These are phyloP conservation scores for Agrochola lota DNA, from an alignment of 2,888 invertebrate genomes.

Conservation along the genomic window DNA sequence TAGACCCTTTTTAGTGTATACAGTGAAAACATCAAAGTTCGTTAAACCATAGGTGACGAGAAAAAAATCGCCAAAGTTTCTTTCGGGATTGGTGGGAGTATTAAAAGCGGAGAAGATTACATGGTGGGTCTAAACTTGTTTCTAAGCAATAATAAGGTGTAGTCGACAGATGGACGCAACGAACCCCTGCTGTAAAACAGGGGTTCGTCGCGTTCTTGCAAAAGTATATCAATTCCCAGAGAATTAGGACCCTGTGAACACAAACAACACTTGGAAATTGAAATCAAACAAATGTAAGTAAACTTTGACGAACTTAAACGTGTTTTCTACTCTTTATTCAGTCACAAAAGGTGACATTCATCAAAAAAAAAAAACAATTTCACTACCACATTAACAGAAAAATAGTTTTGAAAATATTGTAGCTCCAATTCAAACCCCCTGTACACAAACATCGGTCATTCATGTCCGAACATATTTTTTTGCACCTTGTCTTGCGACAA, in stretches of 20 bases:
- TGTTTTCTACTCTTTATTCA: not conserved
- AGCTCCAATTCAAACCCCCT: conserved; percentile 64
- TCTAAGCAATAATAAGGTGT: too few species aligned
- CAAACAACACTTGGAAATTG: not conserved
- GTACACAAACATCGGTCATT: conserved; percentile 82
- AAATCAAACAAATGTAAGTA: not conserved
- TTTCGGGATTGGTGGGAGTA: too few species aligned
- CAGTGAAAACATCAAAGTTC: too few species aligned
- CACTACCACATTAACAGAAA: not conserved
- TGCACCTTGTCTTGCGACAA: conserved; percentile 79
- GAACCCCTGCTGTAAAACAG: too few species aligned
- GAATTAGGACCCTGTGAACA: not conserved
- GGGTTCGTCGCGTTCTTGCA: not conserved
- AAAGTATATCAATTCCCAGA: too few species aligned
- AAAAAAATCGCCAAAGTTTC: too few species aligned
- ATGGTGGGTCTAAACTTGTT: too few species aligned
- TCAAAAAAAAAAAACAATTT: not conserved
- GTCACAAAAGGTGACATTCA: not conserved
- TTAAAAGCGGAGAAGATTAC: too few species aligned
- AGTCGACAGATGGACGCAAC: too few species aligned
- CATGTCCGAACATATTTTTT: conserved; percentile 81
- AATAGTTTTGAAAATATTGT: not conserved
- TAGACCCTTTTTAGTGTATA: too few species aligned
- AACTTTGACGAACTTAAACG: not conserved
- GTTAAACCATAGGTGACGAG: too few species aligned